Evolutionary conservation across 2,888 invertebrate genomes (phyloP).

Genomic region (Drosophila stalkeri): DNA sequence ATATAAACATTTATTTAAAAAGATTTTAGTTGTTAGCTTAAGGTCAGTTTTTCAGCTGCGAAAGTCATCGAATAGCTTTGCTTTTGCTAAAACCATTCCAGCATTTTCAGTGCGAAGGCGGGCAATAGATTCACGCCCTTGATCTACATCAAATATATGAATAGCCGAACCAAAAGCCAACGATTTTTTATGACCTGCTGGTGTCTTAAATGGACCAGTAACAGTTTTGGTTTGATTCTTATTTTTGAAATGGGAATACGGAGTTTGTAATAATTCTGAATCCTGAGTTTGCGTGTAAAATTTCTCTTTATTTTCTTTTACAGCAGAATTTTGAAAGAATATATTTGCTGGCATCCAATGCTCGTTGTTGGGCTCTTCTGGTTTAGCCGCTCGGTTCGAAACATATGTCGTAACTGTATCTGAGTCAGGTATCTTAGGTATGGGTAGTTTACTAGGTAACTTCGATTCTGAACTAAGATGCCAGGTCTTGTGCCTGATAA

Average conservation of each 20-base stretch:
- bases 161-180: slow-evolving; percentile 1
- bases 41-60: not conserved
- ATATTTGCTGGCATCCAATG: slow-evolving; percentile 5
- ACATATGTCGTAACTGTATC: not conserved
- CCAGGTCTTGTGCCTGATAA: slow-evolving; percentile 5
- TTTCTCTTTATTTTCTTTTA: not conserved
- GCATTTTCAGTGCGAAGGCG: slow-evolving; percentile 90
- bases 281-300: not conserved
- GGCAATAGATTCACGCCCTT: slow-evolving; percentile 87
- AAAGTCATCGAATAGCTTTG: slow-evolving; percentile 9
- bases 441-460: not conserved
- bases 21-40: not conserved
- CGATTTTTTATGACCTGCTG: not conserved
- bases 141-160: slow-evolving; percentile 8
- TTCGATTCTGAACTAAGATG: slow-evolving; percentile 1
- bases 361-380: not conserved
- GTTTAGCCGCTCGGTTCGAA: not conserved
- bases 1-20: not conserved
- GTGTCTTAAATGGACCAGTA: slow-evolving; percentile 1
- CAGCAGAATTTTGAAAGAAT: slow-evolving; percentile 4
- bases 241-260: not conserved
- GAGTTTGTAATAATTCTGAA: not conserved
- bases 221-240: not conserved
- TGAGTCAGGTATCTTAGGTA: not conserved
- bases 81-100: slow-evolving; percentile 92